A percentile compares a stretch with the other conserved stretches of the same genome.
phyloP scores from a whole-genome alignment of 2,797 vertebrate species.

The Oreochromis mossambicus region DNA sequence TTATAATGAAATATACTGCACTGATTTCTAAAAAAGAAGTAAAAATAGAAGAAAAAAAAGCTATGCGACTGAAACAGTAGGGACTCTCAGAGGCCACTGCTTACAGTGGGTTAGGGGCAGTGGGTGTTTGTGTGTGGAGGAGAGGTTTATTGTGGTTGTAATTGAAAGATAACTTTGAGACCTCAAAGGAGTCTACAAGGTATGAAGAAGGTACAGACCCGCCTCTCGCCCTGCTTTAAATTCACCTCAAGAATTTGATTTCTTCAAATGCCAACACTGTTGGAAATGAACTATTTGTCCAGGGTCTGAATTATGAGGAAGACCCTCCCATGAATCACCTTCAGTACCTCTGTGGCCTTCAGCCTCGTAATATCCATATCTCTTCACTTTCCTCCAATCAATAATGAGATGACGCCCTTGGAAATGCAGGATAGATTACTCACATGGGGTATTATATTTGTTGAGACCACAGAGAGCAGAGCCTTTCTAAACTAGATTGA shows the following conservation, averaged over 20 bases:
- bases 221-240: slow-evolving; percentile 57
- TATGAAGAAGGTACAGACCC: slow-evolving; percentile 23
- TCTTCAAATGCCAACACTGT: slow-evolving; percentile 71
- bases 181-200: slow-evolving; percentile 32
- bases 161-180: slow-evolving; percentile 63
- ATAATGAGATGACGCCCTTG: slow-evolving; percentile 73
- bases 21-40: slow-evolving; percentile 2
- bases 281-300: slow-evolving; percentile 72
- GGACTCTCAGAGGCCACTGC: neutral
- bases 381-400: slow-evolving; percentile 72
- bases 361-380: slow-evolving; percentile 69
- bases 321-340: slow-evolving; percentile 71
- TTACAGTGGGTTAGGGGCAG: slow-evolving; percentile 5
- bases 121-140: slow-evolving; percentile 27
- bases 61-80: neutral
- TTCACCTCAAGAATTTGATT: slow-evolving; percentile 69
- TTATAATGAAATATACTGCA: slow-evolving; percentile 30
- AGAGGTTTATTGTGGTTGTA: slow-evolving; percentile 38
- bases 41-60: neutral
- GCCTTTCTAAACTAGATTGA: slow-evolving; percentile 31
- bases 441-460: slow-evolving; percentile 62
- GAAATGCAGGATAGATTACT: slow-evolving; percentile 63
- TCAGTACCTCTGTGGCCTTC: slow-evolving; percentile 66
- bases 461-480: slow-evolving; percentile 28
- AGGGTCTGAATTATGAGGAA: slow-evolving; percentile 64